Conservation (phyloP, 2,113 vertebrate genomes). For the Struthidea cinerea region DNA sequence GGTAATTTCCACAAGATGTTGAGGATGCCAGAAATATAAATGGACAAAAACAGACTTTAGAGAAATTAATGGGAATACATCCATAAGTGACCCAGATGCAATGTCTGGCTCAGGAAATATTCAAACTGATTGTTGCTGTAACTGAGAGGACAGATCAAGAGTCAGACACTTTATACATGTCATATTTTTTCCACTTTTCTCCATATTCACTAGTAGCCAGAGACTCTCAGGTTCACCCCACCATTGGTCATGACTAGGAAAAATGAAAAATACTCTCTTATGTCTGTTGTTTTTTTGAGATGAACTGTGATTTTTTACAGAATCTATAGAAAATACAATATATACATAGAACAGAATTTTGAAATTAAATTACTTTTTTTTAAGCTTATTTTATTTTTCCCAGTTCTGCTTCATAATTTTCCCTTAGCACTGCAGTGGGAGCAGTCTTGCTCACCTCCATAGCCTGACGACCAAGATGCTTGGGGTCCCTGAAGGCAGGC, state of each 20-base stretch:
- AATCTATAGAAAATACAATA: not conserved
- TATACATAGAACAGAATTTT: not conserved
- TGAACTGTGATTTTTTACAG: not conserved
- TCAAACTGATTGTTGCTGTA: not conserved
- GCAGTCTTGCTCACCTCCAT: not conserved
- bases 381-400: not conserved
- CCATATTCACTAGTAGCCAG: not conserved
- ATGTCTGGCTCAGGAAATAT: not conserved
- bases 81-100: conserved; percentile 18
- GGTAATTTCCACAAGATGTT: conserved; percentile 9
- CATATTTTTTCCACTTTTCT: not conserved
- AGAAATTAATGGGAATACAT: conserved; percentile 1
- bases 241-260: not conserved
- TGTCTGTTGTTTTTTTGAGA: not conserved
- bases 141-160: not conserved
- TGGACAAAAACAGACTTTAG: not conserved
- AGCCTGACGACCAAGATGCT: not conserved
- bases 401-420: not conserved
- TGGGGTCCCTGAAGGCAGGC: not conserved
- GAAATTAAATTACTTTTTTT: not conserved
- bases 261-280: not conserved
- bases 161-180: not conserved
- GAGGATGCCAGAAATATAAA: conserved; percentile 16
- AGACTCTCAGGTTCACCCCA: not conserved
- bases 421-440: not conserved